Evolutionary conservation across 2,797 vertebrate species (phyloP), one percentile per base, ranked within the genome.

Genomic region (Oreochromis mossambicus): DNA sequence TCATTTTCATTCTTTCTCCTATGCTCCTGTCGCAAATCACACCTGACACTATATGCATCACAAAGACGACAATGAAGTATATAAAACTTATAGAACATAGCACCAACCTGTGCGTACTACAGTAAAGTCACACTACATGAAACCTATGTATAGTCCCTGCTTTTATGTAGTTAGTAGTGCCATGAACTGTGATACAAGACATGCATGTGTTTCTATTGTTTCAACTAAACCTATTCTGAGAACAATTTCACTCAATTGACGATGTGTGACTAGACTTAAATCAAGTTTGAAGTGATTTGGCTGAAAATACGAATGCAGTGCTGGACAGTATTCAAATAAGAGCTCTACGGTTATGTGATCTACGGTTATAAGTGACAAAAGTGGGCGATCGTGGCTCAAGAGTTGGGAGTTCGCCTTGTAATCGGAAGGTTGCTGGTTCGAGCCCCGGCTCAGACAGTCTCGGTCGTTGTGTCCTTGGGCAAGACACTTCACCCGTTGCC

Each of bases 221-320:
- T 38, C 11, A 66, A 21, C 34, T 0, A 66, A 66, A 66, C 34
- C 38, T 66, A 38, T 2, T 66, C 61, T 8, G 61, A 38, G 4
- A 66, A 66, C 34, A 66, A 0, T 13, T 66, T 66, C 34, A 38
- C 61, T 66, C 29, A 32, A 32, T 0, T 63, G 58, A 38, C 6
- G 0, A n/a, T 63, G 19, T 36, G 10, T 21, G 34, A 63, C 34
- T 0, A 19, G 19, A 11, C 34, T 38, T 63, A 63, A 63, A 63
- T 61, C 58, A 1, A 61, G 58, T 61, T 36, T 36, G 19, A 66
- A 38, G 11, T 38, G 11, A 21, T 14, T 66, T 66, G 34, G 13
- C 19, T 21, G 7, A 66, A 66, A 66, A 0, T 38, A 66, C 0
- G 0, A 38, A 66, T 0, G 34, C 19, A 66, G 34, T 38, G 19